Base-by-base conservation (phyloP, 30 jellyfish, hydroid and myxozoan genomes). In the Hydractinia echinata region DNA sequence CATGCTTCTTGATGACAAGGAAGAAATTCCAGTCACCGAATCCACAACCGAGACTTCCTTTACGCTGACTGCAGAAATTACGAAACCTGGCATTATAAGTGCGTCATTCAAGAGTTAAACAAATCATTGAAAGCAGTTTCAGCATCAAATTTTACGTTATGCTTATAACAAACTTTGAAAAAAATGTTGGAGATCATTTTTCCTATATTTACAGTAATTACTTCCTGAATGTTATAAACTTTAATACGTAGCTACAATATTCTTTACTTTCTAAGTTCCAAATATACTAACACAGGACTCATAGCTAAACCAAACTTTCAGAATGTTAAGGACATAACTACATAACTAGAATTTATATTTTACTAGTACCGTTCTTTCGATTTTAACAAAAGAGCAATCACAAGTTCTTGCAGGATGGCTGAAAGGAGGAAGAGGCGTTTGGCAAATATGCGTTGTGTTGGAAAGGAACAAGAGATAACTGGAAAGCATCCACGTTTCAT, bases 391-490 rank as follows among this genome's bases (percentile, higher is more conserved):
- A 4, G 6, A n/a, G 74, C 10, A 64, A 2, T 64, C 74, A 7
- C 4, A 51, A 7, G 9, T 13, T 7, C 74, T 64, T 64, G 19
- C 74, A 7, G 39, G 74, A 13, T 64, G 74, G 74, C 16, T 64
- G 39, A 64, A n/a, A 64, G 39, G 74, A 64, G 7, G 74, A 64
- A 64, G 74, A 13, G 10, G 74, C 74, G 74, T 13, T 64, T 6
- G 74, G 74, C 19, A 64, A 7, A 64, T 64, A 64, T 13, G 74
- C 74, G 19, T 64, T 64, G 74, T 64, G 74, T 13, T 64, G 39
- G 19, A 64, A 64, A 4, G 16, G 74, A 7, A 64, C 51, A 44
- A 64, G 74, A 64, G 74, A 64, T 13, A 13, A 13, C 74, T 64
- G 74, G 74, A n/a, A 44, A 6, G 7, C 74, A 4, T 64, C 74